Evolutionary conservation across 2,888 invertebrate species (phyloP).

Genomic region (Nezara viridula): DNA sequence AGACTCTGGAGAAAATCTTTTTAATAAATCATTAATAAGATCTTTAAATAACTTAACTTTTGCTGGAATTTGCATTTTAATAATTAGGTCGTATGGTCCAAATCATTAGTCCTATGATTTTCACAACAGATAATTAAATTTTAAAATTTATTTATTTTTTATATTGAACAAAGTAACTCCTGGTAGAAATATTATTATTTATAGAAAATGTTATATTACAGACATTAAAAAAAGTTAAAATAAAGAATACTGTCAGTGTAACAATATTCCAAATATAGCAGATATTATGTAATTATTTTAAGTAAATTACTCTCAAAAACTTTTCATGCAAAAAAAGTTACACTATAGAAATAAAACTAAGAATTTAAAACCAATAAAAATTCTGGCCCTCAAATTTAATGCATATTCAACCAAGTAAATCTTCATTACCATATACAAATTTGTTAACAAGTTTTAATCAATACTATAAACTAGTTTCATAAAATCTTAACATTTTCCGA

Average conservation of each 20-base stretch:
- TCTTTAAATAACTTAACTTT: background rate
- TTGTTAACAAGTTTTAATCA: background rate
- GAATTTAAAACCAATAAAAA: background rate
- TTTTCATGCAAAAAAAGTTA: background rate
- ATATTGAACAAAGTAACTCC: background rate
- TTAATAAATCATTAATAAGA: background rate
- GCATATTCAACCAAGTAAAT: background rate
- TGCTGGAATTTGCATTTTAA: background rate
- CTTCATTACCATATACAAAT: background rate
- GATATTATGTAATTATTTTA: background rate
- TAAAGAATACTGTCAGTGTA: background rate
- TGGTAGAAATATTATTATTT: background rate
- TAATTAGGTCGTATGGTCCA: background rate
- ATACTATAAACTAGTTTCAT: background rate
- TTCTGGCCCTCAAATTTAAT: slow-evolving; percentile 30
- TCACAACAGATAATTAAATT: background rate
- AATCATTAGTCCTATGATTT: background rate
- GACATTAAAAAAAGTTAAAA: background rate
- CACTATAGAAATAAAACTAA: background rate
- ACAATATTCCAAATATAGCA: background rate
- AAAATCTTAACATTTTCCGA: background rate
- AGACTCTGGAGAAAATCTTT: slow-evolving; percentile 31
- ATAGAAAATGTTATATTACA: background rate
- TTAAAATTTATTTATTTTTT: background rate
- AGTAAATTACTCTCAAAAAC: background rate